Evolutionary conservation across 2,888 invertebrate genomes (phyloP).

Genomic region (Dryococelus australis): DNA sequence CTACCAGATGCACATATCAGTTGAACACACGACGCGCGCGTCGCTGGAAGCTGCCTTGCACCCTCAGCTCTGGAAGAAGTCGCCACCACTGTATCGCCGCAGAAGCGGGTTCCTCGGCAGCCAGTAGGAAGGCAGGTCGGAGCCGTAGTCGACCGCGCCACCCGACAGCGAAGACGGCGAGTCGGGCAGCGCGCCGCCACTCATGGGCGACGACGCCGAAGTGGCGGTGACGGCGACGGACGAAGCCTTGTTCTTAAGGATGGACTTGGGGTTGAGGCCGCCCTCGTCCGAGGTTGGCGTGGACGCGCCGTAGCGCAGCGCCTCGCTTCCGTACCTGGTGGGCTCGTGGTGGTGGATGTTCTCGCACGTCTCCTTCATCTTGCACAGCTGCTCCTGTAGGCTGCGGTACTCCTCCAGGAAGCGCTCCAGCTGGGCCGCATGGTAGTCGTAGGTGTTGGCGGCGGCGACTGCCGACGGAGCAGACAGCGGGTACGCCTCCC

Average conservation of each 20-base stretch:
- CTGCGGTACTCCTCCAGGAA: slow-evolving; percentile 82
- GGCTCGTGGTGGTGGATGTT: slow-evolving; percentile 66
- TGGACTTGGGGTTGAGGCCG: slow-evolving; percentile 60
- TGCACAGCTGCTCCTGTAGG: slow-evolving; percentile 77
- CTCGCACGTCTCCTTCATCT: slow-evolving; percentile 82
- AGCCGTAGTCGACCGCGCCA: slow-evolving; percentile 46
- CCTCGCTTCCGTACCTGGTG: slow-evolving; percentile 52
- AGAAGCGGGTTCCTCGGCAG: slow-evolving; percentile 60
- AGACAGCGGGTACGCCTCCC: slow-evolving; percentile 33
- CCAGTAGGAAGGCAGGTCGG: slow-evolving; percentile 60
- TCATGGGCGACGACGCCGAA: slow-evolving; percentile 34
- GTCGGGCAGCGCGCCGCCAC: slow-evolving; percentile 35
- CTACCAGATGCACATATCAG: no score
- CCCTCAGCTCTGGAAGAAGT: slow-evolving; percentile 64
- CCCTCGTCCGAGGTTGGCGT: slow-evolving; percentile 60
- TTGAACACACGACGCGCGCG: no score
- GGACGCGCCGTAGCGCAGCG: slow-evolving; percentile 52
- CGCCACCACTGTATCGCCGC: slow-evolving; percentile 60
- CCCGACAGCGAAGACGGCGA: slow-evolving; percentile 53
- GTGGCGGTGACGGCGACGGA: slow-evolving; percentile 38
- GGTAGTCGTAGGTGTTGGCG: slow-evolving; percentile 73
- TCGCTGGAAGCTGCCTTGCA: not conserved
- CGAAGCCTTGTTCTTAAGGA: slow-evolving; percentile 65
- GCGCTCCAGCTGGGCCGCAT: slow-evolving; percentile 79
- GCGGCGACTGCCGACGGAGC: slow-evolving; percentile 35